Base-by-base conservation (phyloP, 1,140 invertebrate genomes). In the Trichoplusia ni region DNA sequence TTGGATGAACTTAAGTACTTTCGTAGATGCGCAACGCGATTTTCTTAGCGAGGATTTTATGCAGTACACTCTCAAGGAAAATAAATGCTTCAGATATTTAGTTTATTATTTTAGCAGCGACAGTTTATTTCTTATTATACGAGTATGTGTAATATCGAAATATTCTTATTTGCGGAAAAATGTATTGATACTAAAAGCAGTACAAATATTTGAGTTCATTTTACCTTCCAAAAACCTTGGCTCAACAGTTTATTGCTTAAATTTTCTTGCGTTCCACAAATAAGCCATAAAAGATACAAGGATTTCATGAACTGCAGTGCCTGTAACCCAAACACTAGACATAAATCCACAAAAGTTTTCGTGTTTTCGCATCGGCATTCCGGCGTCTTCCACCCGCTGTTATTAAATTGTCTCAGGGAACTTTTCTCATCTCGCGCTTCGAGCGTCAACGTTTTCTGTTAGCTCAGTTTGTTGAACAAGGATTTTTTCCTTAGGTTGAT, bases 341-440 rank as follows among this genome's bases (percentile, higher is more conserved):
- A 35, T 53, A 37, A 53, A 33, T 33, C 19, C 49, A 14, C 31
- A 11, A 53, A 35, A 53, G 16, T 35, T 53, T 37, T n/a, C 49
- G 49, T 37, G 29, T 53, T 53, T 53, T 35, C 49, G 5, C 31
- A 37, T 33, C 49, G 49, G 19, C 49, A 53, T 35, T 53, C 31
- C 31, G 31, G 33, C 61, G 59, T 69, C 69, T 71, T 77, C 69
- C 73, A 53, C 67, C 67, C 59, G 64, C 16, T 73, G 73, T 85
- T 87, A 87, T 84, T 85, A 85, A 87, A 84, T 87, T 84, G 77
- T 78, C 71, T 73, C 72, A 54, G 51, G 61, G 65, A 85, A 87
- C 65, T 87, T 87, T 85, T 85, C 82, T 82, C 84, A 85, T 85
- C 79, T 81, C 70, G 58, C 61, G 71, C 69, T 69, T 40, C 42